A percentile compares a stretch with the other conserved stretches of the same genome.
Conservation (phyloP, 2,888 invertebrate species). For the Petrophora chlorosata region DNA sequence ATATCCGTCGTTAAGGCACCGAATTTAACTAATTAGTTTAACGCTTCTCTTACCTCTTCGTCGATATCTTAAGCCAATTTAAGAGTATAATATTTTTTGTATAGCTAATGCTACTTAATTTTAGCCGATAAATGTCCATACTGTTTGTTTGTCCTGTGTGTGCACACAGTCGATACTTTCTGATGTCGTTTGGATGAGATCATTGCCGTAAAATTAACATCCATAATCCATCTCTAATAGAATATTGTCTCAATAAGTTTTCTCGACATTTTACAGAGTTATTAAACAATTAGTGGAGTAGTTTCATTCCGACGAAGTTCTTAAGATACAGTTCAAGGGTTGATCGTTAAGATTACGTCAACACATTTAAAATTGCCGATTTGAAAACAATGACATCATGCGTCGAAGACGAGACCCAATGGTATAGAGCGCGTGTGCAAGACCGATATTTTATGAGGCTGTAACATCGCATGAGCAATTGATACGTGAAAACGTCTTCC, state of each 20-base stretch:
- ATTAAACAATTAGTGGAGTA: neutral
- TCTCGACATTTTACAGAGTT: neutral
- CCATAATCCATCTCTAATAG: neutral
- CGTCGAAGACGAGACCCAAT: neutral
- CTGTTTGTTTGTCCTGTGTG: neutral
- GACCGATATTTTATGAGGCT: constrained; percentile 22
- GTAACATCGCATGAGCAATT: neutral
- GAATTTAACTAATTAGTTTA: too few species aligned
- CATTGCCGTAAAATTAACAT: neutral
- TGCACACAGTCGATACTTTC: neutral
- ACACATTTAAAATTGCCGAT: constrained; percentile 25
- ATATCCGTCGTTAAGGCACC: too few species aligned
- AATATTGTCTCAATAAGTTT: neutral
- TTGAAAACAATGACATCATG: constrained; percentile 35
- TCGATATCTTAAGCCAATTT: too few species aligned
- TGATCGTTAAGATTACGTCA: constrained; percentile 15
- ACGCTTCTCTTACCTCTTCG: too few species aligned
- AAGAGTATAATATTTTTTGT: too few species aligned
- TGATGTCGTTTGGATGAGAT: constrained; percentile 7
- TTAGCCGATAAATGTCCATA: neutral
- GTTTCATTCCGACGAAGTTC: constrained; percentile 4
- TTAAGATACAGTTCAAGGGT: neutral
- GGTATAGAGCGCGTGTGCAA: constrained; percentile 21
- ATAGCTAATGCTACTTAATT: too few species aligned
- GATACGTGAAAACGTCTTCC: neutral